phyloP scores from a whole-genome alignment of 2,888 invertebrate species.

The Gnatocerus cornutus region DNA sequence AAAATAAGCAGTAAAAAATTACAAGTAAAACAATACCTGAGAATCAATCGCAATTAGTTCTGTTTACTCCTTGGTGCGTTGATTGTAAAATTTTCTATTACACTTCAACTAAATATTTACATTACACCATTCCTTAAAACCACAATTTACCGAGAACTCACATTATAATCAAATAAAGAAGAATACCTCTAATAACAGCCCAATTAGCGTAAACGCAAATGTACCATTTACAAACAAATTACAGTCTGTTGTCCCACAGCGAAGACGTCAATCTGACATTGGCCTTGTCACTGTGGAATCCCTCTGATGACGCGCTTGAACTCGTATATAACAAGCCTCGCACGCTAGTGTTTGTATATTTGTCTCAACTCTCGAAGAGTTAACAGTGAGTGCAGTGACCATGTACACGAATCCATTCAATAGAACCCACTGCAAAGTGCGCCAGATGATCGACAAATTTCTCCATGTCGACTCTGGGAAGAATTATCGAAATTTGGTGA shows the following conservation, averaged over 20 bases:
- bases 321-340: constrained; percentile 30
- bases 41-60: no score
- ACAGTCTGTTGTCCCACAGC: constrained; percentile 22
- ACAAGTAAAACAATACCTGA: no score
- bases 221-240: constrained; percentile 37
- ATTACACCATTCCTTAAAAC: neutral
- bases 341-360: neutral
- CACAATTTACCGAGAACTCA: constrained; percentile 14
- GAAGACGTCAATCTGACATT: constrained; percentile 43
- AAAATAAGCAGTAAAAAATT: no score
- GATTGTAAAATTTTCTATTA: constrained; percentile 1
- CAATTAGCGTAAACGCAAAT: constrained; percentile 33
- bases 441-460: constrained; percentile 78
- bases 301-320: constrained; percentile 28
- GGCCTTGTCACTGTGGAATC: constrained; percentile 38
- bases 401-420: constrained; percentile 84
- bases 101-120: neutral
- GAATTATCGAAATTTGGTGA: constrained; percentile 49
- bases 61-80: no score
- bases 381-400: neutral
- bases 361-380: neutral
- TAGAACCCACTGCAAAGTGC: constrained; percentile 79
- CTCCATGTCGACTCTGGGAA: constrained; percentile 71
- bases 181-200: neutral
- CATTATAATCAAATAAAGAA: constrained; percentile 7